A percentile compares a stretch with the other conserved stretches of the same genome.
These are phyloP conservation scores for Agonopterix subpropinquella DNA, from an alignment of 2,888 invertebrate species.

Conservation along the genomic window DNA sequence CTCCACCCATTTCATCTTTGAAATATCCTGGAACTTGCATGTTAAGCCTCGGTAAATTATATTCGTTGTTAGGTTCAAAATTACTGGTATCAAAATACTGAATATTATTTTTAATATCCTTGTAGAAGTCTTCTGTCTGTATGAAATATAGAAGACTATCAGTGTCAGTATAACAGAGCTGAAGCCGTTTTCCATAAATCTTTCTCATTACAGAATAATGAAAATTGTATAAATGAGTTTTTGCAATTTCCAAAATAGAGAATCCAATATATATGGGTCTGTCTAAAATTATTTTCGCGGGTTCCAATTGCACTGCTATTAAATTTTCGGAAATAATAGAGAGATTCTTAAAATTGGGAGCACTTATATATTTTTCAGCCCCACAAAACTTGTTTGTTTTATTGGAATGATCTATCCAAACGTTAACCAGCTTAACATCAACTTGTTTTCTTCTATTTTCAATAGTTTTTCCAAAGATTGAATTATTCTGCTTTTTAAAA, in stretches of 20 bases:
- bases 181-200: no score
- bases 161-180: constrained; percentile 11
- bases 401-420: constrained; percentile 4
- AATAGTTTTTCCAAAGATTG: constrained; percentile 8
- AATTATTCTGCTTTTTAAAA: constrained; percentile 6
- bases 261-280: constrained; percentile 9
- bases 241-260: constrained; percentile 9
- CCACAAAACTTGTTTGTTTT: constrained; percentile 6
- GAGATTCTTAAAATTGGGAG: constrained; percentile 8
- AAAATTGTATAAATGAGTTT: no score
- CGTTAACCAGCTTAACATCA: constrained; percentile 3
- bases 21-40: constrained; percentile 9
- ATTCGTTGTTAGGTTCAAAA: constrained; percentile 4
- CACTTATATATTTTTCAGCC: constrained; percentile 3
- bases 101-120: constrained; percentile 8
- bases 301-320: constrained; percentile 6
- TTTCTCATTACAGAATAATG: no score
- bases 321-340: constrained; percentile 9
- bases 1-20: constrained; percentile 12
- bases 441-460: constrained; percentile 8
- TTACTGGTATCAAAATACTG: constrained; percentile 13
- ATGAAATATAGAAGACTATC: constrained; percentile 11
- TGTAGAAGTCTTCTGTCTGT: constrained; percentile 9
- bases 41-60: constrained; percentile 6
- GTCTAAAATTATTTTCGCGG: constrained; percentile 4